These are phyloP conservation scores for Stratiomys singularior DNA, from an alignment of 2,888 invertebrate species.

Conservation along the genomic window DNA sequence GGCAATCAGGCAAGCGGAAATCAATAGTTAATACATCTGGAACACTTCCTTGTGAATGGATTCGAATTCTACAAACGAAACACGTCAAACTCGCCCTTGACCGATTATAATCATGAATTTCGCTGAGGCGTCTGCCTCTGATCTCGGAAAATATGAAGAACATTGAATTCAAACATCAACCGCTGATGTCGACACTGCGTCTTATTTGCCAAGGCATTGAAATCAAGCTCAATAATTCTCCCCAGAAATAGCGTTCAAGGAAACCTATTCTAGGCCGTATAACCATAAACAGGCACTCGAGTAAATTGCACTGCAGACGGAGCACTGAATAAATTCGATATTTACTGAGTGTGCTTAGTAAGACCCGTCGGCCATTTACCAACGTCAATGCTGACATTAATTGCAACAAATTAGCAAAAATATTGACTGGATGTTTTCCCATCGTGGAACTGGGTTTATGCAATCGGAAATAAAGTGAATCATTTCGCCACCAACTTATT, in stretches of 20 bases:
- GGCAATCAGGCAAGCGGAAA: background rate
- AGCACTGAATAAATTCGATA: constrained; percentile 13
- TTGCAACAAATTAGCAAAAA: constrained; percentile 6
- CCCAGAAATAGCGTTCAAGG: constrained; percentile 12
- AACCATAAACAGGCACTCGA: background rate
- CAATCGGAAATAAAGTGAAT: background rate
- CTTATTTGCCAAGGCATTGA: constrained; percentile 4
- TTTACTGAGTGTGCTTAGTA: background rate
- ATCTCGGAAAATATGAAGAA: background rate
- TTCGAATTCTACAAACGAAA: background rate
- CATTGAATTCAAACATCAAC: background rate
- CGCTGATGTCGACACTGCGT: background rate
- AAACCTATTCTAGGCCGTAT: constrained; percentile 20
- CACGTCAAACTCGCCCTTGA: background rate
- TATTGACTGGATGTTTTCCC: background rate
- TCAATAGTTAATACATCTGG: background rate
- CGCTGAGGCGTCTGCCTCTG: background rate
- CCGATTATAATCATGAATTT: background rate
- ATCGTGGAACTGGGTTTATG: background rate
- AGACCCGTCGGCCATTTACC: background rate
- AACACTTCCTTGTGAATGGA: background rate
- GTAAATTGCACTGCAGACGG: background rate
- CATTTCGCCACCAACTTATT: background rate
- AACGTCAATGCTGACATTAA: constrained; percentile 2
- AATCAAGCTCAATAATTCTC: constrained; percentile 11